Conservation (phyloP, 2,888 invertebrate genomes). For the Chydorus sphaericus region DNA sequence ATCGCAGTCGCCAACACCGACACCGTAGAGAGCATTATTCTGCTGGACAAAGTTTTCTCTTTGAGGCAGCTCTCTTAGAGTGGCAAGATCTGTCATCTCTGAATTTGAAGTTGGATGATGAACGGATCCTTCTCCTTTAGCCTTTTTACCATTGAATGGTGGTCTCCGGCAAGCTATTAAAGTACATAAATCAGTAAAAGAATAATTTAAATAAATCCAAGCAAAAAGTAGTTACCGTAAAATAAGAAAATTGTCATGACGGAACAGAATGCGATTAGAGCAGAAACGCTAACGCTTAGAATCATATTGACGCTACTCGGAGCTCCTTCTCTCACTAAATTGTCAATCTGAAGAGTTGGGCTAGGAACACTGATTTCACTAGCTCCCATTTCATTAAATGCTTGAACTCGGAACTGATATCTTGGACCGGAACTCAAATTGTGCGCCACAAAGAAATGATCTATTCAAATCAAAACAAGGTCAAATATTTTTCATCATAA, state of each 20-base stretch:
- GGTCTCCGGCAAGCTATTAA: neutral
- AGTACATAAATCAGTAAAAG: neutral
- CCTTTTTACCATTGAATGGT: conserved; percentile 1
- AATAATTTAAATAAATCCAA: too few relatives aligned
- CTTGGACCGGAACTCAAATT: conserved; percentile 31
- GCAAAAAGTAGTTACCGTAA: too few relatives aligned
- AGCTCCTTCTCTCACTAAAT: too few relatives aligned
- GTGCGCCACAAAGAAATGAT: conserved; percentile 65
- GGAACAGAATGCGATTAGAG: conserved; percentile 31
- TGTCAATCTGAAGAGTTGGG: conserved; percentile 7
- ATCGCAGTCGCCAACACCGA: conserved; percentile 39
- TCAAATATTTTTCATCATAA: neutral
- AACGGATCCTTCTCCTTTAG: neutral
- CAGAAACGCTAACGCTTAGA: conserved; percentile 46
- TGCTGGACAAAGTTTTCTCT: conserved; percentile 59
- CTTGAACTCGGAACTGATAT: conserved; percentile 50
- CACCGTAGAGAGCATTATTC: conserved; percentile 66
- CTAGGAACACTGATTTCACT: conserved; percentile 56
- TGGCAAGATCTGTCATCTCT: conserved; percentile 55
- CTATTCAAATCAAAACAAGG: conserved; percentile 28
- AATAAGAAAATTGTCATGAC: conserved; percentile 32
- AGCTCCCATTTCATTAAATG: conserved; percentile 67
- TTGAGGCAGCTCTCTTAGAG: conserved; percentile 63
- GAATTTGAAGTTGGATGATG: neutral
- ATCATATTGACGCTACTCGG: conserved; percentile 40